Base-by-base conservation (phyloP, 1,140 invertebrate genomes). In the Musca domestica region DNA sequence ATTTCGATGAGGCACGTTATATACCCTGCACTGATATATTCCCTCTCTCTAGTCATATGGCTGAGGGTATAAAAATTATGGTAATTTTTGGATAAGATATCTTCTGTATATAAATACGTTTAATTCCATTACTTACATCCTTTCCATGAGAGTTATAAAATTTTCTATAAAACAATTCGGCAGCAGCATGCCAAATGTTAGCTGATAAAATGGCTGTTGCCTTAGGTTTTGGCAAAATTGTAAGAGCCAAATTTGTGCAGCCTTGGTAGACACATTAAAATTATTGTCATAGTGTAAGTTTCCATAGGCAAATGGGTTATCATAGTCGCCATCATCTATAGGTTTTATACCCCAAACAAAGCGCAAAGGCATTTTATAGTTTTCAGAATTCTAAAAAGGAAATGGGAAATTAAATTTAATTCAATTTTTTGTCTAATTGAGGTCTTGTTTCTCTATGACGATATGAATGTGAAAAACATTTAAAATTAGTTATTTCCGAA, bases 151-250 rank as follows among this genome's bases (percentile, higher is more conserved):
- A 47, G 83, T 80, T 70, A 88, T 87, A 76, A 97, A 94, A 67
- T 90, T 91, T 83, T 96, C 93, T 68, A 97, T 92, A 78, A 96
- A 97, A 82, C 95, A 98, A 79, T 96, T 96, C 0, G 92, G 90
- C 9, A 95, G 80, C 23, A 95, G 81, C 47, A 92, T 88, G 9
- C 92, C 92, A 23, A 88, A 81, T 1, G 75, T 74, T 19, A 87
- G 84, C 72, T 91, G 88, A 83, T 95, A 97, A 83, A 98, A 98
- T 47, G 89, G 85, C 78, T 96, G 91, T 47, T 78, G 77, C 67
- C 88, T 87, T 58, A 98, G 80, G 74, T 87, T 85, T 14, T 83
- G 82, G 83, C 96, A 98, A 83, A 98, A 97, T 49, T 91, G 82
- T 61, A 90, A 81, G 19, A 98, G 81, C 95, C 95, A 98, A 52